Conservation (phyloP, 2,888 invertebrate species). For the Ariolimax columbianus region DNA sequence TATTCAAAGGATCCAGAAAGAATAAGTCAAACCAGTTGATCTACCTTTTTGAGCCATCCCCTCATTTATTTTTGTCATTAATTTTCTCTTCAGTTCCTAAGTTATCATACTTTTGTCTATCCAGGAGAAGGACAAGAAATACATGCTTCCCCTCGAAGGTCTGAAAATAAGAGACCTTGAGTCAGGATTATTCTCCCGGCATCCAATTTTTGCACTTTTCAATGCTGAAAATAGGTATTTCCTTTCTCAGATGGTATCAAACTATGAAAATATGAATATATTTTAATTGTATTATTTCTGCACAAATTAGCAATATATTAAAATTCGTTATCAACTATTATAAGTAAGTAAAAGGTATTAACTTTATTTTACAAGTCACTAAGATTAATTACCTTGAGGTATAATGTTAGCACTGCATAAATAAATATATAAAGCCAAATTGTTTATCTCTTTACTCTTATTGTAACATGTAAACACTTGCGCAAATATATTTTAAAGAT, state of each 20-base stretch:
- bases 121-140: conserved; percentile 98
- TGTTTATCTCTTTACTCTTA: not conserved
- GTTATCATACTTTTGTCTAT: conserved; percentile 21
- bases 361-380: no score
- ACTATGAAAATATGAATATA: not conserved
- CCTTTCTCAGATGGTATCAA: not conserved
- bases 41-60: no score
- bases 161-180: conserved; percentile 97
- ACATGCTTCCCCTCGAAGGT: conserved; percentile 97
- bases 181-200: conserved; percentile 94
- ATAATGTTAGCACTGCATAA: not conserved
- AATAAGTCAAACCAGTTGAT: no score
- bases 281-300: not conserved
- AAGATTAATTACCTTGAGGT: not conserved
- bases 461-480: no score
- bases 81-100: not conserved
- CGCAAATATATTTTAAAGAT: no score
- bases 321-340: not conserved
- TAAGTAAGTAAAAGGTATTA: not conserved
- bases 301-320: no score
- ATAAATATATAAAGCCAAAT: not conserved
- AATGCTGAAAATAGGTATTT: conserved; percentile 96
- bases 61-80: not conserved
- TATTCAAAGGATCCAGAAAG: no score
- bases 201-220: conserved; percentile 98